Conservation (phyloP, 1,140 invertebrate genomes). For the Ips typographus region DNA sequence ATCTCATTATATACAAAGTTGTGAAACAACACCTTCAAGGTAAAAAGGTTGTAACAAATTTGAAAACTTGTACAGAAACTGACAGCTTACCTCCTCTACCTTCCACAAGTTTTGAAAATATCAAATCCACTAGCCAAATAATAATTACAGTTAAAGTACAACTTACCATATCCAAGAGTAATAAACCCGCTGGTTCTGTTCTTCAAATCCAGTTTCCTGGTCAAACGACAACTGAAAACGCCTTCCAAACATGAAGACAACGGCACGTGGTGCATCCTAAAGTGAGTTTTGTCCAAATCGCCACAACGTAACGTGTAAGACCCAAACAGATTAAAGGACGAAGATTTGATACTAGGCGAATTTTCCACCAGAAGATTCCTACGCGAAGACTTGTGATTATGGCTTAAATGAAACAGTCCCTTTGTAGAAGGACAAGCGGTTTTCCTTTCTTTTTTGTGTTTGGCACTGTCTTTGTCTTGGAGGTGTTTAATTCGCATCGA, state of each 20-base stretch:
- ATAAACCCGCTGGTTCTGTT: conserved; percentile 50
- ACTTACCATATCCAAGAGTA: conserved; percentile 44
- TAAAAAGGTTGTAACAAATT: too few species aligned
- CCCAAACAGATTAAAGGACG: conserved; percentile 40
- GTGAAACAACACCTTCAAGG: too few species aligned
- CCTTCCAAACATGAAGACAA: conserved; percentile 44
- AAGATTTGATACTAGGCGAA: conserved; percentile 17
- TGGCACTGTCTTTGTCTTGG: conserved; percentile 30
- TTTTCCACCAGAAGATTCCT: conserved; percentile 7
- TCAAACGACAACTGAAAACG: conserved; percentile 46
- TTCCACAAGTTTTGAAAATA: not conserved
- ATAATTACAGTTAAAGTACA: not conserved
- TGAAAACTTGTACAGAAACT: too few species aligned
- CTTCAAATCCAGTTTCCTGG: conserved; percentile 43
- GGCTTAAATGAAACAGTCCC: conserved; percentile 37
- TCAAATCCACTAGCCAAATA: not conserved
- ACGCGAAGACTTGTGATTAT: conserved; percentile 9
- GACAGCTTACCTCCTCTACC: too few species aligned
- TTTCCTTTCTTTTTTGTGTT: conserved; percentile 42
- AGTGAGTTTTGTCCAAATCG: conserved; percentile 35
- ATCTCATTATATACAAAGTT: too few species aligned
- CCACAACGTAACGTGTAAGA: conserved; percentile 32
- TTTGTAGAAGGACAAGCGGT: conserved; percentile 43
- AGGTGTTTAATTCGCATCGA: conserved; percentile 39
- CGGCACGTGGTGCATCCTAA: conserved; percentile 43